These are phyloP conservation scores for Tridacna gigas DNA, from an alignment of 2,888 invertebrate species.

Conservation along the genomic window DNA sequence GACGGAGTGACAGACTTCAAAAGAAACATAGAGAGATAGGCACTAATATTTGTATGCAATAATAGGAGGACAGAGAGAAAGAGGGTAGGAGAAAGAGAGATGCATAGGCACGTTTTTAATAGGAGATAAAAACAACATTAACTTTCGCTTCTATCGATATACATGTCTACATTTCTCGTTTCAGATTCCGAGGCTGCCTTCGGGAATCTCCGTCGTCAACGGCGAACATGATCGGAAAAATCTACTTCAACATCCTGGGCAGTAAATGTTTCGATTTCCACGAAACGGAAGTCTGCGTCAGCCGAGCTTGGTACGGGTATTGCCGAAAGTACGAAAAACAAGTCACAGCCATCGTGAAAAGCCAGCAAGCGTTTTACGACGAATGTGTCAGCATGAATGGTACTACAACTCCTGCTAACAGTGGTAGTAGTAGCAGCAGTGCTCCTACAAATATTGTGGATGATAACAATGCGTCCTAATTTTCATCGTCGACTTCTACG, in stretches of 20 bases:
- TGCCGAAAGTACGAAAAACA: conserved; percentile 86
- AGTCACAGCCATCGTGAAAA: conserved; percentile 68
- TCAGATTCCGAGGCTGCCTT: conserved; percentile 96
- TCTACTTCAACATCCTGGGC: conserved; percentile 98
- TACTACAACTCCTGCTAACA: neutral
- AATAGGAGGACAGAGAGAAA: too few species aligned
- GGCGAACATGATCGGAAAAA: conserved; percentile 90
- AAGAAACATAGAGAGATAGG: too few species aligned
- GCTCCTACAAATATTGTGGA: neutral
- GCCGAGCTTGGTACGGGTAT: conserved; percentile 93
- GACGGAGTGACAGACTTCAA: too few species aligned
- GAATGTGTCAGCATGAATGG: neutral
- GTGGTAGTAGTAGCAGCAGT: neutral
- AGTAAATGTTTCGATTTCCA: conserved; percentile 96
- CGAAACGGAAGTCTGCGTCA: conserved; percentile 90
- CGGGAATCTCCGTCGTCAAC: conserved; percentile 92
- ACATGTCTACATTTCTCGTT: conserved; percentile 69
- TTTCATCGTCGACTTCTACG: too few species aligned
- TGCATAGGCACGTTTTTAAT: too few species aligned
- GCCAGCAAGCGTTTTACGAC: conserved; percentile 54
- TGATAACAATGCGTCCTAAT: neutral
- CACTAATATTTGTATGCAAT: too few species aligned
- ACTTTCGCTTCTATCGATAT: too few species aligned
- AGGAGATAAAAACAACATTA: too few species aligned
- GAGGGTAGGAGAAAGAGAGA: too few species aligned